Base-by-base conservation (phyloP, 1,140 invertebrate species). In the Paraescarpia echinospica region DNA sequence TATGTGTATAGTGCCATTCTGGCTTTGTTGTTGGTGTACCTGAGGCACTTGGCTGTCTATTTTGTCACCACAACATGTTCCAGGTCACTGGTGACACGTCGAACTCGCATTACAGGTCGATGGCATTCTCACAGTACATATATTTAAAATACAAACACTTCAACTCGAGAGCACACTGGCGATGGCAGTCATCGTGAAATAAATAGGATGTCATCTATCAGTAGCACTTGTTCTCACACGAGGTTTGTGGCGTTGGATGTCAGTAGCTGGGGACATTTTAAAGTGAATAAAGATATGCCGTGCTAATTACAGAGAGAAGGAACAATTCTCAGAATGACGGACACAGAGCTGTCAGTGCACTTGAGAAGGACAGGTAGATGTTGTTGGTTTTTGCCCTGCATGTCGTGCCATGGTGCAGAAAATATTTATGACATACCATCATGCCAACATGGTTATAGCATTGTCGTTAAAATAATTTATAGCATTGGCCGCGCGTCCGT, bases 91-190 rank as follows among this genome's bases (percentile, higher is more conserved):
- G 9, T 27, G 27, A 31, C 59, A 77, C 59, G 59, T 27, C 27
- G 12, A 27, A 77, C 59, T 31, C 59, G 27, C 59, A 2, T 77
- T 18, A 77, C 59, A 77, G 0, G 9, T 27, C 14, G 22, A 0
- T 77, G 18, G 59, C 18, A 2, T 77, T 77, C 59, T 77, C 59
- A 77, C 59, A 77, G 27, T 27, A 77, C 59, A 77, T 51, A 51
- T 77, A 77, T 77, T 77, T 77, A 77, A 77, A 77, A 77, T 77
- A 77, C 59, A 77, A 77, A 77, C 59, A 77, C 59, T 77, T 77
- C 8, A 77, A 77, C 59, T 77, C 22, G 59, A 77, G 59, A 77
- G 59, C 27, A 77, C 27, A 31, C 2, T 77, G 59, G 27, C 59
- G 59, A 77, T 18, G 18, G 59, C 18, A 77, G 59, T 77, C 59